A percentile compares a stretch with the other conserved stretches of the same genome.
Conservation (phyloP, 2,888 invertebrate species). For the Cecidostiba fungosa region DNA sequence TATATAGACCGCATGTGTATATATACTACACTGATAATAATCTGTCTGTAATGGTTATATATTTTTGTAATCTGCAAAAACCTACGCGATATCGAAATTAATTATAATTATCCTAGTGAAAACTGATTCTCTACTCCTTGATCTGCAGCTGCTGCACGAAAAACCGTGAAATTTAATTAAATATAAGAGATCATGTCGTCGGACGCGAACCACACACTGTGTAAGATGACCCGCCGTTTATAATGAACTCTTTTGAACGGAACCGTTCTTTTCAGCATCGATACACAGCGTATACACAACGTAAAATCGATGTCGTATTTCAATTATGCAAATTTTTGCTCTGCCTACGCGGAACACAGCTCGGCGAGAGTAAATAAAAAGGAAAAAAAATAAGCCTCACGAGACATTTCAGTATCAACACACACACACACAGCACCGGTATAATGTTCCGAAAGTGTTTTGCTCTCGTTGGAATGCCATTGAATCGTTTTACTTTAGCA, state of each 20-base stretch:
- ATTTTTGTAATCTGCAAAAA: too few relatives aligned
- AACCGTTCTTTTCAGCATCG: neutral
- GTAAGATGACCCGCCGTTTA: conserved; percentile 14
- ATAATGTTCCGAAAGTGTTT: conserved; percentile 67
- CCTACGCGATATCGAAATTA: too few relatives aligned
- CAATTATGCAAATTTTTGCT: neutral
- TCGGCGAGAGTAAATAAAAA: neutral
- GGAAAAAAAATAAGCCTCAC: conserved; percentile 60
- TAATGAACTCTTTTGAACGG: neutral
- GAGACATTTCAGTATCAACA: conserved; percentile 71
- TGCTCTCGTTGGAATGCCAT: conserved; percentile 74
- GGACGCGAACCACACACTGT: conserved; percentile 72
- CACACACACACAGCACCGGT: neutral
- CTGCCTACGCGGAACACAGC: neutral
- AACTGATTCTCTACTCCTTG: too few relatives aligned
- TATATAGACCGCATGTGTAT: conserved; percentile 39
- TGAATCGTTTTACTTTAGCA: conserved; percentile 65
- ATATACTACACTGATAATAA: conserved; percentile 63
- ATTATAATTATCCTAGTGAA: too few relatives aligned
- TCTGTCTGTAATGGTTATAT: conserved; percentile 18
- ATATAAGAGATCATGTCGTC: conserved; percentile 78
- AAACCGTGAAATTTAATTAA: conserved; percentile 80
- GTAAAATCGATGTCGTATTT: neutral
- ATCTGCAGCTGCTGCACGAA: conserved; percentile 78
- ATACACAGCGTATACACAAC: too few relatives aligned